Evolutionary conservation across 2,797 vertebrate species (phyloP), one percentile per base, ranked within the genome.

Genomic region (Syndactyla subalaris): DNA sequence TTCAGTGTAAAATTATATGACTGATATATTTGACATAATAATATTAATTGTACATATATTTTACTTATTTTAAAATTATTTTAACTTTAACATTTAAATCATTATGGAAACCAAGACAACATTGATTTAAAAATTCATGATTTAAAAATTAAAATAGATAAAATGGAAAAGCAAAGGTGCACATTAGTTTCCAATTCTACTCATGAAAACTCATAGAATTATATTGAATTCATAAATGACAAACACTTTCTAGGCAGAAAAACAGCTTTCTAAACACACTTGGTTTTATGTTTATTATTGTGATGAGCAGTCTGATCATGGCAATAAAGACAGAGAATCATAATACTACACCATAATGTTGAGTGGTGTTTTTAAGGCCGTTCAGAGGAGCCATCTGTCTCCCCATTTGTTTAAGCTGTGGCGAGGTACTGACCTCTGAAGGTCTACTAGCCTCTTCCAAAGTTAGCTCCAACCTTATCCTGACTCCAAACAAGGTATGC

Each of bases 351-450:
- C 66, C 91, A 84, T 74, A 90, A 91, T 70, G 74, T 38, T 87
- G 93, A 82, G 75, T 22, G 45, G 23, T 89, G 43, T 78, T 87
- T 93, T 72, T 73, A 91, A 92, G 52, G 27, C 81, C n/a, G 27
- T 76, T 73, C 81, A 48, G 36, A 70, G 59, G 29, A 91, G 78
- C 96, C 96, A 96, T 96, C 96, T 96, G 96, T 81, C 80, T 85
- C 30, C 51, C 91, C 91, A 92, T 96, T 96, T 96, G 92, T 85
- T 95, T 83, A 81, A 85, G 27, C 29, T 70, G 14, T 61, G 54
- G n/a, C 0, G 3, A 96, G 67, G 87, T 94, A 94, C 14, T 93
- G 94, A 96, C 86, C 96, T 94, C 91, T 96, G 91, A 96, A 94
- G 83, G 89, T 93, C 80, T 89, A 66, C 32, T n/a, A 73, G 6